A percentile compares a stretch with the other conserved stretches of the same genome.
Evolutionary conservation across 2,797 vertebrate genomes (phyloP).

Genomic region (Molothrus aeneus): DNA sequence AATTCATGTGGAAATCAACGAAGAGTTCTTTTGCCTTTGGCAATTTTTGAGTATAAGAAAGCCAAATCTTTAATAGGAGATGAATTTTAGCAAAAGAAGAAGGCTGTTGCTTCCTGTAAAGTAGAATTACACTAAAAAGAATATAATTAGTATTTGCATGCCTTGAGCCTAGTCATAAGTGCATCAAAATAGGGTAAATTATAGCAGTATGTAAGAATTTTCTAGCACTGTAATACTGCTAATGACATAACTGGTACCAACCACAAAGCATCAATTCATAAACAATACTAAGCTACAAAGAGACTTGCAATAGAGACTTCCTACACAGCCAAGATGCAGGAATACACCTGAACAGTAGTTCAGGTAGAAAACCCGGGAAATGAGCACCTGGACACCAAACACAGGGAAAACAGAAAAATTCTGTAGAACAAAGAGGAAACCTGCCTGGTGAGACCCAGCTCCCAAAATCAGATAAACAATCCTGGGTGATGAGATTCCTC

Average conservation of each 20-base stretch:
- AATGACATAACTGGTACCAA: not conserved
- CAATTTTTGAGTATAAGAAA: not conserved
- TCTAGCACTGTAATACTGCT: not conserved
- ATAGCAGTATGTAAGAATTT: not conserved
- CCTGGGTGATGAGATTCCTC: not conserved
- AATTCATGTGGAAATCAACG: not conserved
- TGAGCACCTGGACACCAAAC: rapidly evolving
- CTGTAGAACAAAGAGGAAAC: not conserved
- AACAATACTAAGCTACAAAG: not conserved
- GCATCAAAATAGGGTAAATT: not conserved
- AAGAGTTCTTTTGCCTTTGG: not conserved
- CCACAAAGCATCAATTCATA: not conserved
- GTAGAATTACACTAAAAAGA: not conserved
- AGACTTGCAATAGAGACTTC: not conserved
- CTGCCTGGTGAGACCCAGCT: not conserved
- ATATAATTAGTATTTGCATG: not conserved
- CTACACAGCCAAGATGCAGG: not conserved
- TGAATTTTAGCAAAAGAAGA: not conserved
- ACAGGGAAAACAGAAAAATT: not conserved
- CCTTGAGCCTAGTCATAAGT: not conserved
- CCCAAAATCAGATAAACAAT: not conserved
- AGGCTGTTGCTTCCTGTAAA: not conserved
- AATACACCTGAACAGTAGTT: not conserved
- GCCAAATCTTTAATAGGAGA: not conserved
- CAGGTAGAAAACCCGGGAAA: not conserved